Base-by-base conservation (phyloP, 2,113 vertebrate species). In the Sigmodon hispidus region DNA sequence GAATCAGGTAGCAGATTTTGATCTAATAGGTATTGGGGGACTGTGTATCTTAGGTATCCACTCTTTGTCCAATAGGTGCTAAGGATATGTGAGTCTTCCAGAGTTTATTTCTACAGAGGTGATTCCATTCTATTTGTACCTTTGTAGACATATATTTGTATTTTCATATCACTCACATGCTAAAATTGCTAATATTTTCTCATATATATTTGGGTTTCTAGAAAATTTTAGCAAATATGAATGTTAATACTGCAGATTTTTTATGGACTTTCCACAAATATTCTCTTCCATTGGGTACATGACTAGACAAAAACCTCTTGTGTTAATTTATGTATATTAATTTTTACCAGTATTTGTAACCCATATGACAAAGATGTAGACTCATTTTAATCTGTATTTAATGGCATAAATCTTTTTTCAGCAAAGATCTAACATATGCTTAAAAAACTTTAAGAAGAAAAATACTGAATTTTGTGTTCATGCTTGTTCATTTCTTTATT, bases 231-330 rank as follows among this genome's bases (percentile, higher is more conserved):
- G 19, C 7, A 48, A 1, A 80, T 75, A 40, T 43, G 7, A 75
- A 40, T n/a, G 8, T 6, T 43, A 31, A 3, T 80, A 7, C 19
- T 29, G 0, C 63, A 26, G 81, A 61, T 12, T 87, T 87, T 81
- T 61, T 55, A 19, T 7, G 12, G 16, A 19, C 21, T 34, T 31
- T 0, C 8, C 16, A 34, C 12, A 29, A n/a, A 19, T 4, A 29
- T 1, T 11, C 29, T 12, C 0, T 75, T 77, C 50, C 79, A 10
- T 1, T 29, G 1, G 2, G 76, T 19, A 2, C 4, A 67, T n/a
- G 12, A 36, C 4, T 83, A 40, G 12, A 15, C 43, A 2, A 8
- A 9, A 7, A 79, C 80, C 1, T 31, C 1, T 12, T 31, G 1
- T 5, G 24, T 21, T 7, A 50, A 17, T 0, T 1, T 3, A 16